These are phyloP conservation scores for Trachelus troglodyta DNA, from an alignment of 2,888 invertebrate genomes.

Conservation along the genomic window DNA sequence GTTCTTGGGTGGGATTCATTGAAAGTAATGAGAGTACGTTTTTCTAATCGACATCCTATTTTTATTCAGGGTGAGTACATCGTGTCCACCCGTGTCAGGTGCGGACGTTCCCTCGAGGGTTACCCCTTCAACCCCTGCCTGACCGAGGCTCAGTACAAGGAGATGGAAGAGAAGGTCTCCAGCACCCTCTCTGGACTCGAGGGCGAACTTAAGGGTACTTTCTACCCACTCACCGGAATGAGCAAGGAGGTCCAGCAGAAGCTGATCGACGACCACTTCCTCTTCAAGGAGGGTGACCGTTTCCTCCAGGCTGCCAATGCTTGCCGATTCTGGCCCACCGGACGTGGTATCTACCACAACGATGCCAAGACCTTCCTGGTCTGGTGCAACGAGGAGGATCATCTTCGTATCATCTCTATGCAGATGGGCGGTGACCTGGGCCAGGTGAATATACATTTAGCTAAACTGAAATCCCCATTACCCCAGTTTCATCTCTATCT, in stretches of 20 bases:
- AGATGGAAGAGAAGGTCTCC: conserved; percentile 94
- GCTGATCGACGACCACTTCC: conserved; percentile 97
- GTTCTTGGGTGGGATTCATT: conserved; percentile 2
- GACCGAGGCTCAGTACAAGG: conserved; percentile 96
- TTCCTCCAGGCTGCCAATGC: conserved; percentile 94
- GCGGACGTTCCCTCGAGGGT: conserved; percentile 94
- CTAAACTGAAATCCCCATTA: neutral
- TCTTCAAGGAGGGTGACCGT: conserved; percentile 96
- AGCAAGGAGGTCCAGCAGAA: conserved; percentile 95
- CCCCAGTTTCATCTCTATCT: neutral
- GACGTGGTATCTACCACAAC: conserved; percentile 98
- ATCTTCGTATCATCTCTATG: conserved; percentile 98
- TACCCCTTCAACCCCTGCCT: conserved; percentile 98
- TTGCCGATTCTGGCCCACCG: conserved; percentile 97
- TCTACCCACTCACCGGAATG: conserved; percentile 96
- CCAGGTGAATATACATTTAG: conserved; percentile 53
- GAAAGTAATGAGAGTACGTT: neutral
- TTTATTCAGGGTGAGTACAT: conserved; percentile 79
- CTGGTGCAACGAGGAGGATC: conserved; percentile 99
- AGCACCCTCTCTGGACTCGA: conserved; percentile 83
- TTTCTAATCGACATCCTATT: neutral
- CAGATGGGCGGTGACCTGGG: conserved; percentile 96
- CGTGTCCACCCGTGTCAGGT: conserved; percentile 95
- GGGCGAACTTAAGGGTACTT: conserved; percentile 93
- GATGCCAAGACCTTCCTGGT: conserved; percentile 97